Evolutionary conservation across 2,113 vertebrate genomes (phyloP).

Genomic region (Atherinomorus stipes): DNA sequence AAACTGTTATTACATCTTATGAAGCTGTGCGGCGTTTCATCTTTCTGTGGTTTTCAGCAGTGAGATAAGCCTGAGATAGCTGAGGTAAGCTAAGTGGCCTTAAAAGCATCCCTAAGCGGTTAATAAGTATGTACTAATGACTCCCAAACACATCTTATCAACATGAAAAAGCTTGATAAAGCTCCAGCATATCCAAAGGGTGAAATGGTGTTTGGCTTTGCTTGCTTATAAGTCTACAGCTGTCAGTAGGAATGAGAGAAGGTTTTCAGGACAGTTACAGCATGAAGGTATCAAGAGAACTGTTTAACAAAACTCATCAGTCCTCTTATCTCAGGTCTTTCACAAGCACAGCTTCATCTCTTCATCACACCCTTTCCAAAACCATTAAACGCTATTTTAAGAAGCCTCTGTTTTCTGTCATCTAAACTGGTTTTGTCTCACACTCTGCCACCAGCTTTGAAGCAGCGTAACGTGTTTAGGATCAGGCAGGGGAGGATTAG

Average conservation of each 20-base stretch:
- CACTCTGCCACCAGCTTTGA: neutral
- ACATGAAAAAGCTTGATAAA: conserved; percentile 64
- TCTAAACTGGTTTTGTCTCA: conserved; percentile 25
- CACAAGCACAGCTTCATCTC: conserved; percentile 7
- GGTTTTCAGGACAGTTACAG: conserved; percentile 25
- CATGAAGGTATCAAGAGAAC: conserved; percentile 15
- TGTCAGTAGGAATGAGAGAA: conserved; percentile 40
- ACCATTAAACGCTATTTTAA: conserved; percentile 18
- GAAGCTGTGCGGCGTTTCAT: conserved; percentile 65
- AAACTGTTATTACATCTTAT: conserved; percentile 74
- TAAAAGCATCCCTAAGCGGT: conserved; percentile 73
- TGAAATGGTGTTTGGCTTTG: conserved; percentile 47
- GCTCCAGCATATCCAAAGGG: conserved; percentile 43
- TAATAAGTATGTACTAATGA: conserved; percentile 81
- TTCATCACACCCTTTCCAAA: conserved; percentile 4
- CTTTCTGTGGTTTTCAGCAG: conserved; percentile 57
- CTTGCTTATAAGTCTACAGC: conserved; percentile 52
- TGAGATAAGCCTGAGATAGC: conserved; percentile 69
- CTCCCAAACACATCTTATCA: conserved; percentile 72
- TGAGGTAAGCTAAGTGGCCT: conserved; percentile 74
- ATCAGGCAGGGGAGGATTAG: conserved; percentile 36
- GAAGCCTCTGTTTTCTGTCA: conserved; percentile 13
- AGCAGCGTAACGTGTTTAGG: conserved; percentile 18
- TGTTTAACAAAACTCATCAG: conserved; percentile 11
- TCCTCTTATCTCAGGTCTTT: conserved; percentile 1